Evolutionary conservation across 2,888 invertebrate genomes (phyloP), one percentile per base, ranked within the genome.

Genomic region (Luperina nickerlii): DNA sequence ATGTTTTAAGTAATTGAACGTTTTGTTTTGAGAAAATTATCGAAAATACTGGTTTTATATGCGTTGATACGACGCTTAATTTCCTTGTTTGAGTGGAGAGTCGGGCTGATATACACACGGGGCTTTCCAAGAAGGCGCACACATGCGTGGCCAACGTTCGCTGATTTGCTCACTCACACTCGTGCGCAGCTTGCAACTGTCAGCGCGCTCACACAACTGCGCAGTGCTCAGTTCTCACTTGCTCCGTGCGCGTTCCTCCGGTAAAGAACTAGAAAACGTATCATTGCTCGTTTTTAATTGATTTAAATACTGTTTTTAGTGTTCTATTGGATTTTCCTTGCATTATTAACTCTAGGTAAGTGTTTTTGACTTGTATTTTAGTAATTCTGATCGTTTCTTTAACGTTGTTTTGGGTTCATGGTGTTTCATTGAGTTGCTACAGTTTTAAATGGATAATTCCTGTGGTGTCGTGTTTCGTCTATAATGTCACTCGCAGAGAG

Each of bases 101-200:
- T 79, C 60, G 69, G 32, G 69, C 71, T 80, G 63, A 81, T 84
- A 78, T 79, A 84, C 85, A 87, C 81, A 27, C 67, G 87, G 90
- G 91, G 76, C 90, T 91, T 92, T 92, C 92, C 92, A 85, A 90
- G 92, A 92, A 91, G 78, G 81, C 54, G 38, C 86, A 88, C 89
- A 89, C 86, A 80, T 11, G 27, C 76, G n/a, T 42, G 63, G 57
- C 79, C 77, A 76, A 83, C 77, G 74, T 63, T 85, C 69, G 74
- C 68, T 11, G 71, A 57, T 71, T 87, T 63, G 75, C 71, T 45
- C 74, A 74, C 81, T 69, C 79, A 79, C 86, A 88, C 87, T 82
- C 82, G 63, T 42, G 48, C 79, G 54, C 76, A 68, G 20, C 48
- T 81, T 85, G 85, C 84, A 88, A 82, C 79, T 79, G 85, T 75